Evolutionary conservation across 2,113 vertebrate genomes (phyloP), one percentile per base, ranked within the genome.

Genomic region (Corythoichthys haematopterus): DNA sequence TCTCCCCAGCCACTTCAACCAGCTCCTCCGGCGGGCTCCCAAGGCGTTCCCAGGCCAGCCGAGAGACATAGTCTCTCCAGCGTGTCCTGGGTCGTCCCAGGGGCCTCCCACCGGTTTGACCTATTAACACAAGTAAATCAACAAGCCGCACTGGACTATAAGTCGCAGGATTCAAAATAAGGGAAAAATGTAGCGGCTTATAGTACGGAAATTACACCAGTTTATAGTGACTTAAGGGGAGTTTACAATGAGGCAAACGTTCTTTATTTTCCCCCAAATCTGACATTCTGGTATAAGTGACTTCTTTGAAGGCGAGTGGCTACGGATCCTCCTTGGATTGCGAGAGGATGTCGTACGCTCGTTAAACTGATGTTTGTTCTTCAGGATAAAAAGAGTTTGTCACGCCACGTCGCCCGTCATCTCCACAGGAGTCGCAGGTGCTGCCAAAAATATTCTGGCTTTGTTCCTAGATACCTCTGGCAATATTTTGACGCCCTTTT

Each of bases 381-480:
- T 75, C 76, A 78, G 72, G 79, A 28, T 84, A 88, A 90, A 88
- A 78, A 87, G 72, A n/a, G 56, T 68, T 78, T 88, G 80, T 89
- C 88, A 85, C 65, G 82, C 71, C 79, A 88, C 79, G 36, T 12
- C 55, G 12, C 68, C 53, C 20, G 79, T 85, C 85, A 86, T 83
- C 83, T 69, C 85, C 69, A 76, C 86, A 83, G 81, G 82, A 82
- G 70, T 47, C 75, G 9, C 51, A 64, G 68, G 64, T 70, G 47
- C 64, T 74, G 80, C 85, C 82, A 88, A 83, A 78, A 72, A 75
- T 71, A 64, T 69, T 80, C n/a, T 64, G 47, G 52, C 60, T 71
- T 51, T 59, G 61, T 70, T 70, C 70, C 81, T 72, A 65, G 70
- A 79, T 81, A 85, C 78, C 20, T 82, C 43, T 45, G 65, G 64